Conservation (phyloP, 1,140 invertebrate genomes). For the Bombus soroeensis region DNA sequence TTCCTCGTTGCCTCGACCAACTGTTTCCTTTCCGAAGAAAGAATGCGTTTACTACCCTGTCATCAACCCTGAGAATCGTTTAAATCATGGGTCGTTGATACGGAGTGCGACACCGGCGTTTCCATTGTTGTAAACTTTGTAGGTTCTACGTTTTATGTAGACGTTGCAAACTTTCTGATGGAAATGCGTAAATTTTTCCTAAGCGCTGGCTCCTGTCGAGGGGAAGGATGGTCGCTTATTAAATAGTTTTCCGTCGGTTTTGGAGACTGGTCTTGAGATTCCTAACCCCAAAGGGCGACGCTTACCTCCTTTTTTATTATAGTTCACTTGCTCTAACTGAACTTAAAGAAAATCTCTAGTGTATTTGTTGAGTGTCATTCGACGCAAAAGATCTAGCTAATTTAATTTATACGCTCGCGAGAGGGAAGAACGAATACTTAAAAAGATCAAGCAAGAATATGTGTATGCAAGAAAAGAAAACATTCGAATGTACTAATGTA, state of each 20-base stretch:
- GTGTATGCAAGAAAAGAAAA: not conserved
- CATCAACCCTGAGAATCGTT: not conserved
- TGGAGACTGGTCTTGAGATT: constrained; percentile 47
- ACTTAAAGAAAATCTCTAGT: constrained; percentile 43
- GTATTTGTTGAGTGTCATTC: constrained; percentile 33
- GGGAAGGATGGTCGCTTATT: constrained; percentile 25
- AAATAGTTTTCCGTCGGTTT: constrained; percentile 27
- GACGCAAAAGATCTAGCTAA: constrained; percentile 50
- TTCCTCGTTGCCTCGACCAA: constrained; percentile 28
- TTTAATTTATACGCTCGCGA: constrained; percentile 57
- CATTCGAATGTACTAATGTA: not conserved
- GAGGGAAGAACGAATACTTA: constrained; percentile 55
- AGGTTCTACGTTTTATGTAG: constrained; percentile 71
- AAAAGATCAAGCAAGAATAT: constrained; percentile 11
- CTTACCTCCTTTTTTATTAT: constrained; percentile 52
- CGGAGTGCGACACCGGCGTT: constrained; percentile 36
- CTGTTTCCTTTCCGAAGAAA: constrained; percentile 5
- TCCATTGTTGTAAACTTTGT: constrained; percentile 64
- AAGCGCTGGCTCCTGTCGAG: constrained; percentile 6
- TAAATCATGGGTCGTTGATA: constrained; percentile 33
- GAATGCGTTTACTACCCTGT: constrained; percentile 1
- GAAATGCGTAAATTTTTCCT: constrained; percentile 35
- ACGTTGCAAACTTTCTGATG: constrained; percentile 64
- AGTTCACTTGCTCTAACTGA: constrained; percentile 42
- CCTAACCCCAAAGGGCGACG: constrained; percentile 18